Base-by-base conservation (phyloP, 2,797 vertebrate species). In the Cynopterus sphinx region DNA sequence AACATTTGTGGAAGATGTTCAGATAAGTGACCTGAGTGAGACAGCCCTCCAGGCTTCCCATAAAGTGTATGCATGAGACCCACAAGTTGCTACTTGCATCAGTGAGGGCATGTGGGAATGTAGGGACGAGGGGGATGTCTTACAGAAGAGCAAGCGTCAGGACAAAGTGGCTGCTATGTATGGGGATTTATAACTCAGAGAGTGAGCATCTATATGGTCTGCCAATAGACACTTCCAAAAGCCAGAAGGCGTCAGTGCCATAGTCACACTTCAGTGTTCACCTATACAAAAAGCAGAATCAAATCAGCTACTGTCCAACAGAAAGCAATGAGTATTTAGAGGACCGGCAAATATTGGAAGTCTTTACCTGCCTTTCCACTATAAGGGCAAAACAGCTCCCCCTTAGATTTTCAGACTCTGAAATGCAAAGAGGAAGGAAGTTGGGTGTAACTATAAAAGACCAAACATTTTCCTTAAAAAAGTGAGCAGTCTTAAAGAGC, bases 341-440 rank as follows among this genome's bases (percentile, higher is more conserved):
- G 15, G 6, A 53, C 13, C 43, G 10, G 9, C 33, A 79, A 53
- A 39, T 9, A 61, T 31, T 39, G 15, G 1, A 28, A 78, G 21
- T 4, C 0, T 12, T 11, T 19, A 12, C 19, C 17, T 87, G 46
- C 1, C n/a, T 2, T 65, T 79, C 11, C 19, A 46, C 9, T 39
- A 31, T 31, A 55, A 55, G 6, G 12, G 53, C 6, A 87, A 39
- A 71, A 65, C 19, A 70, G 28, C 3, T 49, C 13, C 13, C 36
- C 17, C 22, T 90, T 82, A 55, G 82, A 70, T 65, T 81, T 82
- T 24, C 28, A 86, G 22, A 65, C 5, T 67, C 41, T 24, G 73
- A 5, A 9, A 78, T 46, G 39, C 77, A 83, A 73, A 87, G 6
- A 2, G 0, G 0, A 9, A 67, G 3, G 15, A 49, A 3, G 11